phyloP scores from a whole-genome alignment of 1,140 invertebrate species.

The Drosophila nikananu region DNA sequence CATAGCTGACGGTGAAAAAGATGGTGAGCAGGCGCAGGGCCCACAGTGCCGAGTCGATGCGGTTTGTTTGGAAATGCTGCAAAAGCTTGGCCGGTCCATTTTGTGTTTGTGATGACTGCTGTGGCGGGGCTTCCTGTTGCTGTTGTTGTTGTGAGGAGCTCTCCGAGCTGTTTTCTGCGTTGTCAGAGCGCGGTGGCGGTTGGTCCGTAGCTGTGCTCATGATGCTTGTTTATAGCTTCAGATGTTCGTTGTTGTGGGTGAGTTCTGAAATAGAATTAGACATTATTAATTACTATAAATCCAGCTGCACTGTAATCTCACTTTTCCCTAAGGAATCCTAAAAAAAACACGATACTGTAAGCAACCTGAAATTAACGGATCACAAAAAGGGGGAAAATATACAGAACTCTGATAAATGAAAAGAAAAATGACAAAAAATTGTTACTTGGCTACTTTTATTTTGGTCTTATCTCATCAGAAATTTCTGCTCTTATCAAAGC shows the following conservation, averaged over 20 bases:
- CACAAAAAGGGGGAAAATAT: not conserved
- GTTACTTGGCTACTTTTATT: slow-evolving; percentile 6
- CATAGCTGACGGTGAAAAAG: slow-evolving; percentile 92
- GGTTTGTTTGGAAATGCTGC: slow-evolving; percentile 91
- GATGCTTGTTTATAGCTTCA: slow-evolving; percentile 29
- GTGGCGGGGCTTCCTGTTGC: slow-evolving; percentile 33
- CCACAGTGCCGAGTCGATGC: slow-evolving; percentile 94
- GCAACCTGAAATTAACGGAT: not conserved
- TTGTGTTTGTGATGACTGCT: slow-evolving; percentile 49
- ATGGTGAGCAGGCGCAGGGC: slow-evolving; percentile 92
- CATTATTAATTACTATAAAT: not conserved
- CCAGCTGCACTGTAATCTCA: not conserved
- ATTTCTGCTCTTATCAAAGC: slow-evolving; percentile 29
- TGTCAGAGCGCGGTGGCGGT: slow-evolving; percentile 51
- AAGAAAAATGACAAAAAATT: not conserved
- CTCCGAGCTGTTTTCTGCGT: slow-evolving; percentile 42
- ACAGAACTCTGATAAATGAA: not conserved
- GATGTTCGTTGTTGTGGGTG: slow-evolving; percentile 16
- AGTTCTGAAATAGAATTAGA: slow-evolving; percentile 2
- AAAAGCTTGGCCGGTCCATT: slow-evolving; percentile 88
- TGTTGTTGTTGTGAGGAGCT: slow-evolving; percentile 49
- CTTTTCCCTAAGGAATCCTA: too few species aligned
- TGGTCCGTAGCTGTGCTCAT: slow-evolving; percentile 68
- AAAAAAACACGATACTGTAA: too few species aligned
- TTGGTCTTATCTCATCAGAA: slow-evolving; percentile 38